Conservation (phyloP, 2,113 vertebrate species). For the Aegithalos caudatus region DNA sequence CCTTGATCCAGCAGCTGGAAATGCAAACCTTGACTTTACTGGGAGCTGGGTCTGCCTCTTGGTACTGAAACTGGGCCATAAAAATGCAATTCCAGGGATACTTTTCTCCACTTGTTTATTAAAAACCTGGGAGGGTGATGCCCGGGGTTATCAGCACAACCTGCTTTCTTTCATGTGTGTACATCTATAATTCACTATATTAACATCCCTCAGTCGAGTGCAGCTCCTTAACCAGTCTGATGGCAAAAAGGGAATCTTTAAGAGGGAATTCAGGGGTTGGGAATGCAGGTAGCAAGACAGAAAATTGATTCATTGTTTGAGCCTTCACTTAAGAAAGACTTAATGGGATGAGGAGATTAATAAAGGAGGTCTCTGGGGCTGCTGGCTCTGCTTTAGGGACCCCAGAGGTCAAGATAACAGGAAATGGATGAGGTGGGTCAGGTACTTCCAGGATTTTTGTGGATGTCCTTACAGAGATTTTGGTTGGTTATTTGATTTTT, state of each 20-base stretch:
- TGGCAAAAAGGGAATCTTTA: not conserved
- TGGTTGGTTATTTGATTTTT: not conserved
- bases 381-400: not conserved
- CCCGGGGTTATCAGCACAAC: not conserved
- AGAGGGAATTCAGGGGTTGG: not conserved
- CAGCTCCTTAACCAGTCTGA: not conserved
- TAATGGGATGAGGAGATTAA: constrained; percentile 33
- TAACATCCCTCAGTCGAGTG: not conserved
- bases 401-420: not conserved
- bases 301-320: not conserved
- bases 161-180: not conserved
- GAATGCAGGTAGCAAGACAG: not conserved
- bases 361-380: not conserved
- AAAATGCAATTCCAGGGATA: not conserved
- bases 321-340: not conserved
- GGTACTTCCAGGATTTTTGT: not conserved
- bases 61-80: not conserved
- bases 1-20: not conserved
- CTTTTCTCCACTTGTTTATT: not conserved
- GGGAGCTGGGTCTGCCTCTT: not conserved
- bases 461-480: too few relatives aligned
- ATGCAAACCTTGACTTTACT: not conserved
- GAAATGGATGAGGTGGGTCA: not conserved
- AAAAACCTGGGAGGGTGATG: not conserved
- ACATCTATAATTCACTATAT: not conserved